Base-by-base conservation (phyloP, 2,113 vertebrate species). In the Gorsachius goisagi region DNA sequence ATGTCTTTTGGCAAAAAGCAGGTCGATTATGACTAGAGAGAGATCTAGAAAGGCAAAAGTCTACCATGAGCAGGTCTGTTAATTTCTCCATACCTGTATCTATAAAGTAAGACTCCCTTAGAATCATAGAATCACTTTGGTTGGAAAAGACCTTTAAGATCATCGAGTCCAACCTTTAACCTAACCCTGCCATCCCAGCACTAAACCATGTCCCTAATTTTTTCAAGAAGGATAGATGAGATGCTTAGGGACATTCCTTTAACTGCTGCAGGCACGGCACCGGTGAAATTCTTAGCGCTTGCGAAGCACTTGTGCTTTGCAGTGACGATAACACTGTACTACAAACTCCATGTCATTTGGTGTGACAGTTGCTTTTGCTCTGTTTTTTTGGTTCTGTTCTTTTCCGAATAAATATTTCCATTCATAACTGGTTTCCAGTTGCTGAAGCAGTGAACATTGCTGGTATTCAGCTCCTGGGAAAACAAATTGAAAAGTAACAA, bases 271-370 rank as follows among this genome's bases (percentile, higher is more conserved):
- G 24, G 44, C 22, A 22, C 24, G 49, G 41, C 44, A 64, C 28
- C 22, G 39, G 13, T 89, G n/a, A 59, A 76, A 30, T 71, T 64
- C 30, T 55, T 32, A 33, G 45, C n/a, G 44, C 14, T 62, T 39
- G 41, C 0, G 1, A 79, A 87, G 27, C 12, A 12, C 1, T 0
- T 18, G 28, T 73, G 12, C 41, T 44, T 67, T 78, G 23, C 23
- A 56, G 24, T 10, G 15, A 9, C 5, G 9, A 44, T 23, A 68
- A 44, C n/a, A 14, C 22, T 37, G 6, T 49, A 5, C 15, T 49
- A 30, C 9, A 66, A 28, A 53, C 7, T 41, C 37, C 17, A 6
- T 32, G 9, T 62, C 68, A 47, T 37, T 41, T 59, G 30, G 32
- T n/a, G 37, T 58, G 33, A 59, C 15, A 30, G 33, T 41, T 85